Base-by-base conservation (phyloP, 2,888 invertebrate species). In the Ormyrus labotus region DNA sequence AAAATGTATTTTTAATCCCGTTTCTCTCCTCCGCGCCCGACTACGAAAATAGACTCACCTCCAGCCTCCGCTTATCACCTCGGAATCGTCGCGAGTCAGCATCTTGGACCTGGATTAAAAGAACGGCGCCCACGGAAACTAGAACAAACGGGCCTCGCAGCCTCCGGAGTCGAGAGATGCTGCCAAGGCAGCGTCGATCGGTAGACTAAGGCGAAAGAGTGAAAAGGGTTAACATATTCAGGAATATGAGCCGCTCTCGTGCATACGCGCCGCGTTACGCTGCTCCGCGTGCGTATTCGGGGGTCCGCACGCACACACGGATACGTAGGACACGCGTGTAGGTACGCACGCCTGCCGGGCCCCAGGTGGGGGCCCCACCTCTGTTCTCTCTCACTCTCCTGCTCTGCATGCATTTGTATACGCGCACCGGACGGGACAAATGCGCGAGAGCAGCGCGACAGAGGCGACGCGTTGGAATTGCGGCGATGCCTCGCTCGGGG, bases 131-230 rank as follows among this genome's bases (percentile, higher is more conserved):
- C 34, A 48, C 19, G 63, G 73, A 77, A 72, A 55, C 6, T 7
- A 0, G 10, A 47, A 13, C 13, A 69, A 34, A 45, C 58, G n/a
- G n/a, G 3, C 10, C 3, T 9, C 13, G 53, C 47, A 8, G 45
- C 5, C 34, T 47, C 65, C 5, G 0, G 34, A 13, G 47, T 47
- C 47, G n/a, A 50, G 86, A 90, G 90, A 86, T 90, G 90, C 89
- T 90, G 87, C 88, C 85, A 84, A 87, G 83, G 83, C 88, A 86
- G 86, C 88, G 89, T 87, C 89, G 88, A 89, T 90, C 87, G 87
- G 84, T 86, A 87, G 90, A 90, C 90, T 90, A 90, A 90, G 85
- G 78, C 60, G 47, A 63, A 74, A 70, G 81, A 75, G n/a, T 57
- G 64, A 82, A 82, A 82, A 78, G 82, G 82, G 80, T 82, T 81